Percentiles rank a stretch among this genome's conserved stretches.
phyloP scores from a whole-genome alignment of 2,113 vertebrate species.

The Dipodomys merriami region DNA sequence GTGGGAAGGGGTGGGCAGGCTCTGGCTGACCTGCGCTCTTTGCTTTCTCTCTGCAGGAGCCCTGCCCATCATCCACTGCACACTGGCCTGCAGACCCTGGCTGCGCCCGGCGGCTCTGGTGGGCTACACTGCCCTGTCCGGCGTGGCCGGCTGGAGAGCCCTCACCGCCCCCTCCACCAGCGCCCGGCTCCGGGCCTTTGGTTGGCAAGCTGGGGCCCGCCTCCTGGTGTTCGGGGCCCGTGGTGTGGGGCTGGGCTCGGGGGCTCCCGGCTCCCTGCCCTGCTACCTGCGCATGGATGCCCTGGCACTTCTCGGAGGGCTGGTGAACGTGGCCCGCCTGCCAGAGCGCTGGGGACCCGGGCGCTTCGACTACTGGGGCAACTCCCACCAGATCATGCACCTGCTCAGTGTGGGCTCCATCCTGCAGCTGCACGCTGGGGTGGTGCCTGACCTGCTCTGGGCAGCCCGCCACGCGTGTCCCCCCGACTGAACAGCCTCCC shows the following conservation, averaged over 20 bases:
- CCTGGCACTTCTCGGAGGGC: constrained; percentile 90
- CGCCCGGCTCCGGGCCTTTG: constrained; percentile 89
- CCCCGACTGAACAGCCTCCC: constrained; percentile 80
- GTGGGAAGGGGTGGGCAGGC: background rate
- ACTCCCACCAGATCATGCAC: constrained; percentile 97
- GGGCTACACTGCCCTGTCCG: constrained; percentile 89
- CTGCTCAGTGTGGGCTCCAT: constrained; percentile 92
- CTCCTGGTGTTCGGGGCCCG: constrained; percentile 90
- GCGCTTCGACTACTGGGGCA: constrained; percentile 94
- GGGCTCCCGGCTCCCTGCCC: constrained; percentile 90
- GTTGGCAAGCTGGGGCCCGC: constrained; percentile 91
- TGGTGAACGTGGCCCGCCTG: constrained; percentile 92
- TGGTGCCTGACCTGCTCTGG: constrained; percentile 92
- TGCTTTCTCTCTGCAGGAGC: constrained; percentile 86
- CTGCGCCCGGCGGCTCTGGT: constrained; percentile 85
- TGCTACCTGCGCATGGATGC: constrained; percentile 93
- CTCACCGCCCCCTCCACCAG: constrained; percentile 90
- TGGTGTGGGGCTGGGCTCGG: constrained; percentile 88
- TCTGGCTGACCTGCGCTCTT: background rate
- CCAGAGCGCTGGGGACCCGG: constrained; percentile 92
- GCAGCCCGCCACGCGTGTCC: constrained; percentile 89
- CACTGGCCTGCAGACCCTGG: constrained; percentile 90
- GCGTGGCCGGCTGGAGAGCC: constrained; percentile 90
- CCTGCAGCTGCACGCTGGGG: constrained; percentile 92
- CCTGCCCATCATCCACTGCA: constrained; percentile 94